Base-by-base conservation (phyloP, 2,888 invertebrate genomes). In the Temnothorax ravouxi region DNA sequence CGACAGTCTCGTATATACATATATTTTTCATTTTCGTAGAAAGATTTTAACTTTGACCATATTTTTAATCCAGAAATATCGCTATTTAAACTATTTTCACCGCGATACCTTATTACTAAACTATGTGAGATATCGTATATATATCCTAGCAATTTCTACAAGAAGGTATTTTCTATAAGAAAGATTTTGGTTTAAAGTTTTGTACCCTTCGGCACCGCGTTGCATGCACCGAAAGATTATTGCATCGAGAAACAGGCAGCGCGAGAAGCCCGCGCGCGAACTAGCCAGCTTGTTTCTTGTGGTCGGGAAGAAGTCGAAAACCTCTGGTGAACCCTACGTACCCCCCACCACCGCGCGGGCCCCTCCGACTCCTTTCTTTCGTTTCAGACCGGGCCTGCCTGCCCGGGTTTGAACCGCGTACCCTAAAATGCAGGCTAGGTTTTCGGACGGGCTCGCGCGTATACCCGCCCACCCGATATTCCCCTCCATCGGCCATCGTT, bases 301-400 rank as follows among this genome's bases (percentile, higher is more conserved):
- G 91, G 92, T 90, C 92, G 91, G 74, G 74, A 91, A 93, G 93
- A 93, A 95, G 95, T 95, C 94, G 95, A 95, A 94, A 95, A 95
- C 94, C 95, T 95, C 94, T 91, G 91, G 93, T 95, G 94, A 95
- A 95, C 95, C 94, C 94, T 95, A 94, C 94, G 93, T 95, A 93
- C 95, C 95, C 94, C 94, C 95, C 94, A 94, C 94, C 84, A 90
- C 62, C 59, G 71, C 66, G 71, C 44, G 47, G 77, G 61, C 34
- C 52, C 64, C 61, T 74, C 76, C 75, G 89, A 84, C 88, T 88
- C 47, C 66, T 67, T 67, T 67, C 66, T 67, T 67, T 67, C 66
- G 88, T 88, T 88, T 86, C 87, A 85, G 74, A 83, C 88, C 84
- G 92, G 91, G 91, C 91, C 92, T 89, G 89, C 90, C 90, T 83